Evolutionary conservation across 2,113 vertebrate species (phyloP).

Genomic region (Otis tarda): DNA sequence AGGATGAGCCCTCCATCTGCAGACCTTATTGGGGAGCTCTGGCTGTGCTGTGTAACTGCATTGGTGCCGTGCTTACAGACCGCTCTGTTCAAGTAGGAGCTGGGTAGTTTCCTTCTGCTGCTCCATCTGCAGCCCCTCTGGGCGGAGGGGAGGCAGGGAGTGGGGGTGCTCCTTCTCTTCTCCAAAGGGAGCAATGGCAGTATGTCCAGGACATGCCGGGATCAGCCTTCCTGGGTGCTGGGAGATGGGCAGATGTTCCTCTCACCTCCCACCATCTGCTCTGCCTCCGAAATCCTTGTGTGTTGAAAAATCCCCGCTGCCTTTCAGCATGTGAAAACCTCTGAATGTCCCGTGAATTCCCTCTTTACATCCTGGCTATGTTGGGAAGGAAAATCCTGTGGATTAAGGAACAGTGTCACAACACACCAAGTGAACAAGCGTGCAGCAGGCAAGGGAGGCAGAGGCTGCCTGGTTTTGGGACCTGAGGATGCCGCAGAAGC

Average conservation of each 20-base stretch:
- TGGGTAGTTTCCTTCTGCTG: not conserved
- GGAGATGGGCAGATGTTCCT: not conserved
- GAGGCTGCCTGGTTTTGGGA: not conserved
- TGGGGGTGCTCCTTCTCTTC: not conserved
- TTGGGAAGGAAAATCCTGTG: not conserved
- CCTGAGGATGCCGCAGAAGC: not conserved
- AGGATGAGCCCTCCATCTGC: not conserved
- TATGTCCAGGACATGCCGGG: not conserved
- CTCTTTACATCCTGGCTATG: not conserved
- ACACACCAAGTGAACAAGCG: rapidly evolving
- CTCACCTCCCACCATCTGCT: not conserved
- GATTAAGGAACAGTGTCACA: not conserved
- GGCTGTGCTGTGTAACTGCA: rapidly evolving
- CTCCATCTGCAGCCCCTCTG: not conserved
- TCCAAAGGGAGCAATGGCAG: rapidly evolving
- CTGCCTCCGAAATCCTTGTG: rapidly evolving
- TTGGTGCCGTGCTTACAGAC: rapidly evolving
- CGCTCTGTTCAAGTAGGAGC: not conserved
- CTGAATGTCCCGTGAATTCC: not conserved
- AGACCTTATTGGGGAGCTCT: not conserved
- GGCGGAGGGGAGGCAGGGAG: not conserved
- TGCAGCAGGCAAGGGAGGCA: not conserved
- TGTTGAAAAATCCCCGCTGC: not conserved
- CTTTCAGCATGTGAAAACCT: not conserved
- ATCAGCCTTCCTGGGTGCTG: not conserved